phyloP scores from a whole-genome alignment of 2,113 vertebrate species.

The Paramisgurnus dabryanus region DNA sequence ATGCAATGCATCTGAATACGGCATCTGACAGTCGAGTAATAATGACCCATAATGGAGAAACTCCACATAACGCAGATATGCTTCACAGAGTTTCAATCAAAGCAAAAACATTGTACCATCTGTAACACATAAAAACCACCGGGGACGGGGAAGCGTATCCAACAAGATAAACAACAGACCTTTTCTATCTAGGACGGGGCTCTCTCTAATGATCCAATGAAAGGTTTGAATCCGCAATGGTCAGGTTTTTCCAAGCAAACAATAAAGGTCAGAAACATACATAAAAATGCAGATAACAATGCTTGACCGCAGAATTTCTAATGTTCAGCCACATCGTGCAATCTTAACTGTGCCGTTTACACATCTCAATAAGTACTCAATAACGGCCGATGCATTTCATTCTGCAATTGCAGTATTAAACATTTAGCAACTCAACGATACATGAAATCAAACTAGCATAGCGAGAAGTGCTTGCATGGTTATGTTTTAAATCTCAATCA shows the following conservation, averaged over 20 bases:
- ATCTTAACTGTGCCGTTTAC: no score
- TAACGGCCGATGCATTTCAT: no score
- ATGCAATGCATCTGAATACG: slow-evolving; percentile 13
- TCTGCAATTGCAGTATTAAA: no score
- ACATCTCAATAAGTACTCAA: no score
- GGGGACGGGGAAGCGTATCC: not conserved
- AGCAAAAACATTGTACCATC: slow-evolving; percentile 27
- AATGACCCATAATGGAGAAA: slow-evolving; percentile 36
- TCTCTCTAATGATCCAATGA: slow-evolving; percentile 33
- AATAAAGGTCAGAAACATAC: no score
- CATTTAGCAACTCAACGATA: no score
- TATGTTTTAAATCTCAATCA: no score
- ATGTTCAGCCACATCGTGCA: no score
- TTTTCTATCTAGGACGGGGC: not conserved
- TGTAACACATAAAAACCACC: slow-evolving; percentile 32
- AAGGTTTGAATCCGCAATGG: slow-evolving; percentile 33
- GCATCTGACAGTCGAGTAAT: slow-evolving; percentile 23
- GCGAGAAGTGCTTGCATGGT: no score
- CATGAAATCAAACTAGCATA: no score
- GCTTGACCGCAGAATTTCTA: no score
- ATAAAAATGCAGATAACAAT: no score
- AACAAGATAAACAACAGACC: slow-evolving; percentile 33
- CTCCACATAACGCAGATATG: slow-evolving; percentile 4
- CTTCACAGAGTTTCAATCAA: slow-evolving; percentile 41
- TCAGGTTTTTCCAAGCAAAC: slow-evolving; percentile 4